Conservation (phyloP, 2,888 invertebrate genomes). For the Bellardia bayeri region DNA sequence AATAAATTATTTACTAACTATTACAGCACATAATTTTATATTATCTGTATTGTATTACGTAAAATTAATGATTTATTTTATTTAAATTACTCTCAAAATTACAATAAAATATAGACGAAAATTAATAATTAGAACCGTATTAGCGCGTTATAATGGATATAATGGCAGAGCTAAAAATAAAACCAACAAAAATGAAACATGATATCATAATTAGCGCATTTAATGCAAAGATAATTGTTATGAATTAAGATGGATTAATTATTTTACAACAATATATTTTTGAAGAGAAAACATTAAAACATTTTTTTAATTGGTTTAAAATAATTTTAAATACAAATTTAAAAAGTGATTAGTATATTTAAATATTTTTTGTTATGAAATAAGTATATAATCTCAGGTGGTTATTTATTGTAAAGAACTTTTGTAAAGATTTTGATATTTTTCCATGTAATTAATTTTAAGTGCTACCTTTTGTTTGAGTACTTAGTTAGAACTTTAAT, state of each 20-base stretch:
- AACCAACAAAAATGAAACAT: neutral
- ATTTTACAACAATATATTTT: constrained; percentile 6
- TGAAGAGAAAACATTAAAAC: too few species aligned
- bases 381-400: too few species aligned
- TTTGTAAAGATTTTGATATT: too few species aligned
- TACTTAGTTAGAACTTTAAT: too few species aligned
- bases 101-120: constrained; percentile 6
- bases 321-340: neutral
- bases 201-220: constrained; percentile 13
- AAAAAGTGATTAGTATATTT: neutral
- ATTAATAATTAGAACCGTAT: constrained; percentile 46
- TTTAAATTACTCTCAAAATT: constrained; percentile 38
- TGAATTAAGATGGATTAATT: constrained; percentile 30
- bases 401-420: too few species aligned
- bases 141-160: constrained; percentile 14
- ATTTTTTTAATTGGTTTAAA: neutral
- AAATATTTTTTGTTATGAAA: too few species aligned
- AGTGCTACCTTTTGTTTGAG: too few species aligned
- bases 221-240: constrained; percentile 27
- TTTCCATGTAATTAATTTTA: too few species aligned
- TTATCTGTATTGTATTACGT: constrained; percentile 41
- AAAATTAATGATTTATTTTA: constrained; percentile 56
- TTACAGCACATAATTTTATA: neutral
- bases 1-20: constrained; percentile 46
- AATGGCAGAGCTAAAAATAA: neutral